phyloP scores from a whole-genome alignment of 1,140 invertebrate genomes.

The Anadara kagoshimensis region DNA sequence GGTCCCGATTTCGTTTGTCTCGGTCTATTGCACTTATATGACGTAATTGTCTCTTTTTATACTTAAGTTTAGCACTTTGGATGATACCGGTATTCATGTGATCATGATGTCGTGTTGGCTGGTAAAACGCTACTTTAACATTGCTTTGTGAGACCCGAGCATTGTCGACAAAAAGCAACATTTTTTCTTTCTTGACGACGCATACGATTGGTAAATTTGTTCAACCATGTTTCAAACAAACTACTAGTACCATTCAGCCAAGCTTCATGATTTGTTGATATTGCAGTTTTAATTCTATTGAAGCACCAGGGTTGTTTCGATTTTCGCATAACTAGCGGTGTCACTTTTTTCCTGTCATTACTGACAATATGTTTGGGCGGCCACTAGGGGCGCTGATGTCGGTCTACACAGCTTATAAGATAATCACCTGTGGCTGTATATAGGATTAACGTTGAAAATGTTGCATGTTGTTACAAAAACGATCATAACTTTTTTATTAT shows the following conservation, averaged over 20 bases:
- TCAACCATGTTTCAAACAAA: constrained; percentile 10
- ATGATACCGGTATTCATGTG: constrained; percentile 75
- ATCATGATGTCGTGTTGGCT: constrained; percentile 71
- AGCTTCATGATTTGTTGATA: constrained; percentile 28
- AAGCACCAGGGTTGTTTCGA: constrained; percentile 33
- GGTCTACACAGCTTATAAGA: too few relatives aligned
- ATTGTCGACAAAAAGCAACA: constrained; percentile 48
- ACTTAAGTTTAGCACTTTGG: too few relatives aligned
- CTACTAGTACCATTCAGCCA: constrained; percentile 45
- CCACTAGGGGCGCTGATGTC: too few relatives aligned
- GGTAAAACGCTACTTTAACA: constrained; percentile 72
- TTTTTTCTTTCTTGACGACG: constrained; percentile 24
- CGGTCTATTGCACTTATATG: too few relatives aligned
- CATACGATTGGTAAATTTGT: constrained; percentile 1
- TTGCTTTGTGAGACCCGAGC: constrained; percentile 42
- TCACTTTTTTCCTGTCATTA: constrained; percentile 40
- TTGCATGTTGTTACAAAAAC: too few relatives aligned
- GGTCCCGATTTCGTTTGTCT: too few relatives aligned
- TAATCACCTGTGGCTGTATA: too few relatives aligned
- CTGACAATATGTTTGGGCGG: too few relatives aligned
- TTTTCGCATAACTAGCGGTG: constrained; percentile 40
- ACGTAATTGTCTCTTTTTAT: too few relatives aligned
- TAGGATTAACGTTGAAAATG: too few relatives aligned
- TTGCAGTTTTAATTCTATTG: constrained; percentile 8
- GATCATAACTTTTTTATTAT: too few relatives aligned